These are phyloP conservation scores for Podarcis siculus DNA, from an alignment of 2,797 vertebrate genomes.

Conservation along the genomic window DNA sequence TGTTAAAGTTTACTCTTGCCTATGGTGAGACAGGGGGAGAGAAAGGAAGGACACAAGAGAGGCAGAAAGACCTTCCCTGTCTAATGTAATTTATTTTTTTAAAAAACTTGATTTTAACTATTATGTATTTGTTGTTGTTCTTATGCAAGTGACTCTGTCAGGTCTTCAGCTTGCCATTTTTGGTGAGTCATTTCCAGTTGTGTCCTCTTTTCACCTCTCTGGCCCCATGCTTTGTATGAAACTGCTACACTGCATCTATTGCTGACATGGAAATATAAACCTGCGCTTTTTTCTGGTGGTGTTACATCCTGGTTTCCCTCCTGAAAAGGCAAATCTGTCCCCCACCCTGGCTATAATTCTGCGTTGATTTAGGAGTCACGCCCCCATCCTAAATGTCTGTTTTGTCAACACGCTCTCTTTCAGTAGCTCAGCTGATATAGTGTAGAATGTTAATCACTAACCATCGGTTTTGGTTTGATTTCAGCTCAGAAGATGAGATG, in stretches of 20 bases:
- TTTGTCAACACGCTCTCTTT: neutral
- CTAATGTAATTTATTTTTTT: neutral
- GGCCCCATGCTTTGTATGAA: neutral
- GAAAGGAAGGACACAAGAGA: neutral
- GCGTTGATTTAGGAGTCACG: neutral
- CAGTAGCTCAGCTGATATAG: neutral
- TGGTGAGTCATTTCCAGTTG: neutral
- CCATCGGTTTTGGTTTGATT: neutral
- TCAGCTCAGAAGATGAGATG: neutral
- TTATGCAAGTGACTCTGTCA: no score
- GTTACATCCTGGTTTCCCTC: neutral
- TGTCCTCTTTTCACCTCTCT: neutral
- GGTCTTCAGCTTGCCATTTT: neutral
- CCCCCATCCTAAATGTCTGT: neutral
- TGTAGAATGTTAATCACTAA: neutral
- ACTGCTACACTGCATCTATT: neutral
- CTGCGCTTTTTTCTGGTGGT: neutral
- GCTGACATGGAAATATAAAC: neutral
- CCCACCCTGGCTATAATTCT: neutral
- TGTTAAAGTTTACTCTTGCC: neutral
- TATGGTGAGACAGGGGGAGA: neutral
- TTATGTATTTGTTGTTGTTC: neutral
- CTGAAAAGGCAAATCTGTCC: no score
- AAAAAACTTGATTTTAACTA: conserved; percentile 6
- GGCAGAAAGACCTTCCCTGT: neutral